These are phyloP conservation scores for Oreohelix idahoensis DNA, from an alignment of 1,140 invertebrate species.

Conservation along the genomic window DNA sequence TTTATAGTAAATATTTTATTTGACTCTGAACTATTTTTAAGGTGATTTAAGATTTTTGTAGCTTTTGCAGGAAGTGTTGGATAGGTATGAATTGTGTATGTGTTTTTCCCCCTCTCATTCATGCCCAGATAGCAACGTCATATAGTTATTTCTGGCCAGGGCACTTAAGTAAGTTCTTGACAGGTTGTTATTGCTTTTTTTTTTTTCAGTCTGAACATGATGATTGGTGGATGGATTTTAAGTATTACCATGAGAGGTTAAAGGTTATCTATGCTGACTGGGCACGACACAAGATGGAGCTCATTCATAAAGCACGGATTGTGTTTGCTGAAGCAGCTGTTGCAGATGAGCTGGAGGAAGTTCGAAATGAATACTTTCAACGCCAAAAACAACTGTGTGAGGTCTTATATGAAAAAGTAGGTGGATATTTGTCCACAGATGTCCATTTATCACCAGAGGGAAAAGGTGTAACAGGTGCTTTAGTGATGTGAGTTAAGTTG, in stretches of 20 bases:
- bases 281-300: slow-evolving; percentile 61
- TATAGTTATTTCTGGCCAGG: too few species aligned
- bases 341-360: slow-evolving; percentile 61
- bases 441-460: too few species aligned
- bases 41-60: too few species aligned
- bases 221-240: slow-evolving; percentile 65
- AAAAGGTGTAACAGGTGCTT: too few species aligned
- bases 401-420: slow-evolving; percentile 65
- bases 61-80: too few species aligned
- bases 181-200: neutral
- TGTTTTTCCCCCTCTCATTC: too few species aligned
- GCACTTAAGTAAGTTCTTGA: too few species aligned
- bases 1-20: too few species aligned
- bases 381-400: slow-evolving; percentile 64
- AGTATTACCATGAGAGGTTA: slow-evolving; percentile 64
- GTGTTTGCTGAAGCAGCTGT: slow-evolving; percentile 65
- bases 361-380: slow-evolving; percentile 54
- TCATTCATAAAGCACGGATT: slow-evolving; percentile 61
- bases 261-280: slow-evolving; percentile 62
- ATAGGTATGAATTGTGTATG: too few species aligned
- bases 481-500: too few species aligned
- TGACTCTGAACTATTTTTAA: too few species aligned
- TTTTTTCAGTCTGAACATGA: slow-evolving; percentile 65
- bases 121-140: too few species aligned
- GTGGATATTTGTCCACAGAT: neutral